Evolutionary conservation across 2,113 vertebrate genomes (phyloP).

Genomic region (Donacobius atricapilla): DNA sequence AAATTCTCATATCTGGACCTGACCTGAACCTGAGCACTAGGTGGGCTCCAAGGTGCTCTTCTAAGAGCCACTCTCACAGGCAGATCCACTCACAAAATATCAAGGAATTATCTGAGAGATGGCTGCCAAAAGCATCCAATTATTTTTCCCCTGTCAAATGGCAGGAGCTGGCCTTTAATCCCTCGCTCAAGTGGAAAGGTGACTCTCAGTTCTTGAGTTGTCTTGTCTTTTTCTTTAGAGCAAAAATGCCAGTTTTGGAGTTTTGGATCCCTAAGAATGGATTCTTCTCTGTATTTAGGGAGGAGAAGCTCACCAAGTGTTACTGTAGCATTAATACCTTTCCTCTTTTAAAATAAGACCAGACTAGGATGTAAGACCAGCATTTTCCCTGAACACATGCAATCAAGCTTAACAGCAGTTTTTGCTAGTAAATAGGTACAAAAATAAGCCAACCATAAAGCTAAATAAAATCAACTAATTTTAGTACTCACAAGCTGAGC

Average conservation of each 20-base stretch:
- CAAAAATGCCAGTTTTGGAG: background rate
- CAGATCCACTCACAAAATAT: slow-evolving; percentile 19
- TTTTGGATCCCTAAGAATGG: background rate
- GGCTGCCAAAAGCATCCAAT: background rate
- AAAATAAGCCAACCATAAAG: slow-evolving; percentile 7
- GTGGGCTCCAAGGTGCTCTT: background rate
- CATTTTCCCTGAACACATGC: background rate
- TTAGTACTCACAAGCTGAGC: slow-evolving; percentile 8
- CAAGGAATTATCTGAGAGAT: background rate
- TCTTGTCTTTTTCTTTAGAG: background rate
- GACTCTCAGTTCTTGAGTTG: background rate
- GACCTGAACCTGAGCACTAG: background rate
- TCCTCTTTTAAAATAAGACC: background rate
- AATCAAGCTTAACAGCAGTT: background rate
- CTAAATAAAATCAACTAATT: slow-evolving; percentile 40
- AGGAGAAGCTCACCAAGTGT: background rate
- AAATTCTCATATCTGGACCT: background rate
- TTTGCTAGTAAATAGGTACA: slow-evolving; percentile 2
- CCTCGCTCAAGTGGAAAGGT: background rate
- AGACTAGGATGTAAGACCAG: background rate
- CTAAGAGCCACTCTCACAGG: background rate
- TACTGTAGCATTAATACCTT: background rate
- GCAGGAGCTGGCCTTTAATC: slow-evolving; percentile 4
- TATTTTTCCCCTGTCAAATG: background rate
- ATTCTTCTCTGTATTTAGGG: background rate